Base-by-base conservation (phyloP, 30 jellyfish, hydroid and myxozoan genomes). In the Nemopilema nomurai region DNA sequence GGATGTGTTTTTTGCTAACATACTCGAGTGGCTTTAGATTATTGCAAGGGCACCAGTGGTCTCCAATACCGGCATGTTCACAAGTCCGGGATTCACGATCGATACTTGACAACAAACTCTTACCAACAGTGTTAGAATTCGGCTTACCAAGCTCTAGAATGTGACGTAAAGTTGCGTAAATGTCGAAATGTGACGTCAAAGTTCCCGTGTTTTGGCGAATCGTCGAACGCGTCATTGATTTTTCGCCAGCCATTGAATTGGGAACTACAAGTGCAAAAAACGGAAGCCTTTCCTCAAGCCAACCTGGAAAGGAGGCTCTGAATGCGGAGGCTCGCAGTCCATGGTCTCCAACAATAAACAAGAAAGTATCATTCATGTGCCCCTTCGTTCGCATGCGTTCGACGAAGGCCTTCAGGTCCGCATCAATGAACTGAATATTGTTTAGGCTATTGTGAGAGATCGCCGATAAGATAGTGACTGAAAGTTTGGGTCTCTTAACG, bases 21-120 rank as follows among this genome's bases (percentile, higher is more conserved):
- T 51, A 16, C 8, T 49, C 49, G 1, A 51, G 57, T 19, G 64
- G 77, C 67, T 57, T 70, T 25, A 24, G 69, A n/a, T 24, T 28
- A 8, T 30, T 22, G 80, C 97, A 90, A 26, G 97, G 97, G 71
- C 97, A 91, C 97, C 97, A 91, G 62, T 85, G 97, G 0, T 31
- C 20, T 9, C 70, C 87, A n/a, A 91, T 84, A 0, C 97, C 97
- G 4, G 96, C 97, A 25, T 81, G 29, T 33, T 23, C 33, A 67
- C 97, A 91, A 0, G 97, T 78, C 26, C 97, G 89, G 4, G 51
- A 69, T 67, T 28, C 67, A 32, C 72, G 62, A 26, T 63, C 66
- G n/a, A 90, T 76, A 51, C n/a, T 23, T 71, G 76, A 22, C 51
- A 90, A 51, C 26, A 90, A 73, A 83, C 94, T 90, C 49, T 71